Conservation (phyloP, 2,888 invertebrate genomes). For the Apamea sordens region DNA sequence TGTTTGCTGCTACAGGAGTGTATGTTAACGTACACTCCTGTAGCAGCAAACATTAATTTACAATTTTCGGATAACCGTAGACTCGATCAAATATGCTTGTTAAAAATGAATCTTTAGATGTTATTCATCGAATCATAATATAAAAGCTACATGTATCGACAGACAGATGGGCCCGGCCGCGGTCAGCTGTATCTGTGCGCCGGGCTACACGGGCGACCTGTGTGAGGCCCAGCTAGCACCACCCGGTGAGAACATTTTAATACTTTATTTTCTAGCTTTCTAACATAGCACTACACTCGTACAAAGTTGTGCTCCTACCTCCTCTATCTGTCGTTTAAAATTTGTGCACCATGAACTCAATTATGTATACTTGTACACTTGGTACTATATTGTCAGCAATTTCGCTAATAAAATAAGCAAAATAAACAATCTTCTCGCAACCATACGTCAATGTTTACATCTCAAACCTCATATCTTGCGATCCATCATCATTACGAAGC, state of each 20-base stretch:
- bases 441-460: conserved; percentile 5
- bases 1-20: not conserved
- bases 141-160: conserved; percentile 62
- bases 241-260: conserved; percentile 78
- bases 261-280: not conserved
- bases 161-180: conserved; percentile 95
- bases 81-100: not conserved
- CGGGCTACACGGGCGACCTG: conserved; percentile 92
- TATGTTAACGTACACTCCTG: too few relatives aligned
- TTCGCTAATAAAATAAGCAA: not conserved
- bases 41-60: too few relatives aligned
- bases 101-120: not conserved
- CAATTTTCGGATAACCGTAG: too few relatives aligned
- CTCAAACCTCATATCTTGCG: conserved; percentile 20
- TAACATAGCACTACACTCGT: not conserved
- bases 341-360: not conserved
- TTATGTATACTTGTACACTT: not conserved
- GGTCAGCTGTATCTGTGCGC: conserved; percentile 93
- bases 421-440: not conserved
- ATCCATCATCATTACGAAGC: conserved; percentile 64
- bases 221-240: conserved; percentile 91
- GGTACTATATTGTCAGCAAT: not conserved
- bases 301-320: not conserved
- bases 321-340: not conserved
- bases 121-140: not conserved